Conservation (phyloP, 2,888 invertebrate species). For the Cheilosia scutellata region DNA sequence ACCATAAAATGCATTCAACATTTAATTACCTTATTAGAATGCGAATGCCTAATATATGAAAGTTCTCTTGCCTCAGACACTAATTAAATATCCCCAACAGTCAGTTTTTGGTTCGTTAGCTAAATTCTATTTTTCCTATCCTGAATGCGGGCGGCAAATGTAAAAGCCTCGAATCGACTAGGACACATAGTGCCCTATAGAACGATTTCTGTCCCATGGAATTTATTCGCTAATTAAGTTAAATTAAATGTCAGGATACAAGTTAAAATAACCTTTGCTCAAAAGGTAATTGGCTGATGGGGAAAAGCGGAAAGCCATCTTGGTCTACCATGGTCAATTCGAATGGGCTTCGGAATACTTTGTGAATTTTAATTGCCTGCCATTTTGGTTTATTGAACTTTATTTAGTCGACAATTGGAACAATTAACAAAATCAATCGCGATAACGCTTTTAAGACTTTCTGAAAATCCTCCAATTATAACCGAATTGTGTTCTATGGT, state of each 20-base stretch:
- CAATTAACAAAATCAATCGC: neutral
- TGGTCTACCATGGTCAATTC: neutral
- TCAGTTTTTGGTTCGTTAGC: slow-evolving; percentile 17
- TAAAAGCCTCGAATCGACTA: slow-evolving; percentile 17
- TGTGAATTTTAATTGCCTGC: slow-evolving; percentile 5
- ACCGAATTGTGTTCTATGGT: too few relatives aligned
- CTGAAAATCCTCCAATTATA: neutral
- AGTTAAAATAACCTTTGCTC: slow-evolving; percentile 27
- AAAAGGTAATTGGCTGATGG: slow-evolving; percentile 42
- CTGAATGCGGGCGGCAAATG: slow-evolving; percentile 23
- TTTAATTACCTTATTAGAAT: neutral
- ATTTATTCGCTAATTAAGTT: slow-evolving; percentile 38
- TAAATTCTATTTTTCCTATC: slow-evolving; percentile 15
- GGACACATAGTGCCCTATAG: neutral
- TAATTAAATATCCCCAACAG: slow-evolving; percentile 21
- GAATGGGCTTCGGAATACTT: neutral
- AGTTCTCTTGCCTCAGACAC: neutral
- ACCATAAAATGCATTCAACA: neutral
- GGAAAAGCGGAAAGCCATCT: slow-evolving; percentile 7
- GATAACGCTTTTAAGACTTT: neutral
- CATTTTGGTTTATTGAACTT: neutral
- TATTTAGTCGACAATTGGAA: neutral
- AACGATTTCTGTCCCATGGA: slow-evolving; percentile 10
- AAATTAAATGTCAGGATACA: slow-evolving; percentile 33
- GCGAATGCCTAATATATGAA: neutral